Evolutionary conservation across 2,113 vertebrate genomes (phyloP).

Genomic region (Elaphurus davidianus): DNA sequence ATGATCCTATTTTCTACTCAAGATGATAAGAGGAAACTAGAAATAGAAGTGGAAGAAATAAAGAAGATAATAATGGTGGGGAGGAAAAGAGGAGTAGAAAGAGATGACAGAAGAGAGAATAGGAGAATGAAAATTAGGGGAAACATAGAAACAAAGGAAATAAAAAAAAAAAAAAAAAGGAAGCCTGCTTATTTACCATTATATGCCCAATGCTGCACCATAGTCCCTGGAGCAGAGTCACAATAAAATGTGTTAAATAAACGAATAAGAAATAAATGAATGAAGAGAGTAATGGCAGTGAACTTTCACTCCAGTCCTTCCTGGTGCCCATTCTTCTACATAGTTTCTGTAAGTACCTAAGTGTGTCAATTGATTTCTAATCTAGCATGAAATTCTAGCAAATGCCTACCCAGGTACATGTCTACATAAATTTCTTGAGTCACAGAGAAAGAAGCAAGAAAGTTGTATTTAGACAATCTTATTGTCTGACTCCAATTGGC

Average conservation of each 20-base stretch:
- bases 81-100: background rate
- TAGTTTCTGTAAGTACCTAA: background rate
- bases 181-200: background rate
- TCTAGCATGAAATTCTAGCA: background rate
- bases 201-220: background rate
- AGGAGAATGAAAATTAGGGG: background rate
- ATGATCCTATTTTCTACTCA: background rate
- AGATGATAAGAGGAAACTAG: background rate
- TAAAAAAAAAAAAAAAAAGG: background rate
- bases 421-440: background rate
- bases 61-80: background rate
- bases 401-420: too few relatives aligned
- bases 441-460: background rate
- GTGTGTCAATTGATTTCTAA: background rate
- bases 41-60: background rate
- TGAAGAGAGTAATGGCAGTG: background rate
- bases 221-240: background rate
- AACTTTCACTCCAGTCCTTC: background rate
- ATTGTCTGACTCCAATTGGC: background rate
- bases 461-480: background rate
- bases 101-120: background rate
- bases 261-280: background rate
- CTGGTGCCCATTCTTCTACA: background rate
- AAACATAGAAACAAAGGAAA: background rate
- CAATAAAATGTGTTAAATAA: background rate